Percentiles rank a stretch among this genome's conserved stretches.
phyloP scores from a whole-genome alignment of 2,888 invertebrate genomes.

The Itoplectis maculator region DNA sequence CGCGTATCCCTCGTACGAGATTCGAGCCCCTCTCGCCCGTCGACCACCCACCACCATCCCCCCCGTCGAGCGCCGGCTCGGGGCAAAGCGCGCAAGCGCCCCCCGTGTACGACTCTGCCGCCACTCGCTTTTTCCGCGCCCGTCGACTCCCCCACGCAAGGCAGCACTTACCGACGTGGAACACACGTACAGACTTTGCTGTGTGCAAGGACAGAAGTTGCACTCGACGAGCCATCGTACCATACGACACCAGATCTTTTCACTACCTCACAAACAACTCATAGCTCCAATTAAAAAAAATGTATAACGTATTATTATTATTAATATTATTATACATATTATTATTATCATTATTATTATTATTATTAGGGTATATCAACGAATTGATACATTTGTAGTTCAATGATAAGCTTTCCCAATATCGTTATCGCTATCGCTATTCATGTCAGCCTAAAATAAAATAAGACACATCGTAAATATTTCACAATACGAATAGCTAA shows the following conservation, averaged over 20 bases:
- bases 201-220: constrained; percentile 7
- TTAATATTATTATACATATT: too few relatives aligned
- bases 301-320: too few relatives aligned
- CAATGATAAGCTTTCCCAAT: too few relatives aligned
- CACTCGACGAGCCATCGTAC: constrained; percentile 7
- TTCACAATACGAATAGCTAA: neutral
- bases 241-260: constrained; percentile 15
- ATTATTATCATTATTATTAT: too few relatives aligned
- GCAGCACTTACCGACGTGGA: constrained; percentile 31
- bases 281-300: neutral
- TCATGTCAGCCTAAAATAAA: neutral
- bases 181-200: neutral
- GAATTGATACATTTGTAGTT: too few relatives aligned
- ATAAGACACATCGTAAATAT: neutral
- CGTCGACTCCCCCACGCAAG: neutral
- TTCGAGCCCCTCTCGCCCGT: constrained; percentile 69
- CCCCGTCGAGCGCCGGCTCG: constrained; percentile 65
- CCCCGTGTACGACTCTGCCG: constrained; percentile 68
- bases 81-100: constrained; percentile 78
- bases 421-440: neutral
- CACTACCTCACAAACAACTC: neutral
- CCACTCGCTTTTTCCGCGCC: constrained; percentile 60
- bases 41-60: too few relatives aligned
- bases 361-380: too few relatives aligned
- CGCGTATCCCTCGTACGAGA: constrained; percentile 77